These are phyloP conservation scores for Empidonax traillii DNA, from an alignment of 2,113 vertebrate species.

Conservation along the genomic window DNA sequence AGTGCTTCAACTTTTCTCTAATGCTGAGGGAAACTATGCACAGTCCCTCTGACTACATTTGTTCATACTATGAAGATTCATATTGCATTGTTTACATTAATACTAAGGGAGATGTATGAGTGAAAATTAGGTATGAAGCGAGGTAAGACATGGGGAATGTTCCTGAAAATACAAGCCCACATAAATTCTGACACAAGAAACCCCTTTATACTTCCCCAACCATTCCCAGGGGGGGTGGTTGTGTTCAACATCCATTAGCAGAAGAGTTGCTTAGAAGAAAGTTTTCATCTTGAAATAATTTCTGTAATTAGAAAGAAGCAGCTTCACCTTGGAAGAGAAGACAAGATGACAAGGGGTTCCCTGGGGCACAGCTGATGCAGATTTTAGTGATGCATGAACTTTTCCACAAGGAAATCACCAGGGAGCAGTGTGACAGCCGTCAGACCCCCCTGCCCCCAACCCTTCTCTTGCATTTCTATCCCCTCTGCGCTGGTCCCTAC, in stretches of 20 bases:
- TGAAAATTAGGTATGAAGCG: background rate
- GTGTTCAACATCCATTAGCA: background rate
- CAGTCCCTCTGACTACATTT: background rate
- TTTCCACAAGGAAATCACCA: background rate
- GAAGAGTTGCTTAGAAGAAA: background rate
- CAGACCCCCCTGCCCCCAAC: background rate
- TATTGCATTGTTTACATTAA: background rate
- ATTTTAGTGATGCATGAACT: background rate
- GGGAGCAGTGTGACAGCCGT: background rate
- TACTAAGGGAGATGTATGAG: background rate
- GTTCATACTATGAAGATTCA: background rate
- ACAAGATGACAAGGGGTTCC: background rate
- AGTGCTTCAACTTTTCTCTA: background rate
- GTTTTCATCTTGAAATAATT: background rate
- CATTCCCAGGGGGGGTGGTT: background rate
- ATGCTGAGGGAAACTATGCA: background rate
- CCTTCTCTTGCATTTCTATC: background rate
- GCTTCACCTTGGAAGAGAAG: background rate
- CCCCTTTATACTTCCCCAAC: rapidly evolving
- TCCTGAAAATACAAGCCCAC: background rate
- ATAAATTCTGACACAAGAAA: background rate
- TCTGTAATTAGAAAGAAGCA: background rate
- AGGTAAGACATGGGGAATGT: background rate
- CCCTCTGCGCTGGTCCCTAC: background rate
- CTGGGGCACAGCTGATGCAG: background rate